phyloP scores from a whole-genome alignment of 2,113 vertebrate species.

The Burhinus bistriatus region DNA sequence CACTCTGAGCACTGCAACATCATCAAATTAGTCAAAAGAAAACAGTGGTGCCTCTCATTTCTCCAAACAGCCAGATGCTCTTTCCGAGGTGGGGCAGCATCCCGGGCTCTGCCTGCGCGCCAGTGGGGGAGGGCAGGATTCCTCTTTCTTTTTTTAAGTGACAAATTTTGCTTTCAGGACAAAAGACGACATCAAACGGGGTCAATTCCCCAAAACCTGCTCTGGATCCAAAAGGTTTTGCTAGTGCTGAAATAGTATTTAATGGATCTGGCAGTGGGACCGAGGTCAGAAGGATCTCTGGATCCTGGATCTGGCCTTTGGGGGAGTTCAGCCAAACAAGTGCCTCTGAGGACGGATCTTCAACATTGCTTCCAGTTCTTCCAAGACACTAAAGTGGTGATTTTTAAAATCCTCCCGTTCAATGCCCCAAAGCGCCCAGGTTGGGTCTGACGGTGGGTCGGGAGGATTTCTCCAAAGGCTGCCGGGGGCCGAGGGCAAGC shows the following conservation, averaged over 20 bases:
- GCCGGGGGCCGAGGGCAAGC: background rate
- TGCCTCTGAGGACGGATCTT: background rate
- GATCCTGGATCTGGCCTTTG: background rate
- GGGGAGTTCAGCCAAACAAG: background rate
- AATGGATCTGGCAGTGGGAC: background rate
- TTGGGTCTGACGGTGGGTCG: accelerated
- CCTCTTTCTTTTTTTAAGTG: background rate
- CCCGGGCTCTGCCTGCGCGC: background rate
- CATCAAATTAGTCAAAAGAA: conserved; percentile 66
- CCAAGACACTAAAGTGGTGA: background rate
- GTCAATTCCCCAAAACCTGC: background rate
- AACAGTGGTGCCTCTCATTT: conserved; percentile 62
- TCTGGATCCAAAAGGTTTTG: background rate
- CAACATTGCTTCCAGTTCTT: background rate
- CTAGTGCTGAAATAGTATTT: background rate
- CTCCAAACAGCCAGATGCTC: conserved; percentile 57
- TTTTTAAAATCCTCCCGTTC: background rate
- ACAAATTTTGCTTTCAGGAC: background rate
- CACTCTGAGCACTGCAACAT: conserved; percentile 51
- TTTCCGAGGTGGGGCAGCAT: conserved; percentile 15
- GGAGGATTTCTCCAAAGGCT: background rate
- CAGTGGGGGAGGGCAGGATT: conserved; percentile 19
- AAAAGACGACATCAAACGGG: accelerated
- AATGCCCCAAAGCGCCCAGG: accelerated
- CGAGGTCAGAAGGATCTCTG: background rate